Evolutionary conservation across 2,888 invertebrate species (phyloP), one percentile per base, ranked within the genome.

Genomic region (Watsonalla cultraria): DNA sequence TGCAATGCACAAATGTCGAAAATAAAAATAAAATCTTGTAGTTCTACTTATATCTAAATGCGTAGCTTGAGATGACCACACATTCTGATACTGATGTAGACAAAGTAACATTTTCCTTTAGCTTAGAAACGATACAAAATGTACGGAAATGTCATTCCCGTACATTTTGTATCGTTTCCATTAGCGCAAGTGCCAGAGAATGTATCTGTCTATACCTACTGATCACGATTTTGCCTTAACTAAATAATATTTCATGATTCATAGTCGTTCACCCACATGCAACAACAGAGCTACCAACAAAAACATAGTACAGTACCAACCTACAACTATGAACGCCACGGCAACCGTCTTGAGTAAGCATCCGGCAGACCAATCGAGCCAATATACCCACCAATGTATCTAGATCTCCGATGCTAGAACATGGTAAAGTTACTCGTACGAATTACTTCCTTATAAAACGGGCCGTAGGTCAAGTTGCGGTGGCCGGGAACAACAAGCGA

Each of bases 351-450:
- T 88, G 85, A 76, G 84, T 73, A 86, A 86, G 82, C 86, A 86
- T 89, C 89, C 89, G 87, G 87, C 74, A 68, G 65, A 55, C 80
- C 89, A 90, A 89, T 89, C 74, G 81, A 88, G 84, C 79, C 82
- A 90, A 89, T 90, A 85, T 82, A 80, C 66, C 61, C 57, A 67
- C 88, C 80, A 78, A 54, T 64, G n/a, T 68, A 73, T 52, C 53
- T 35, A 64, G 86, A 80, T 63, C 80, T 58, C 68, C 68, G 65
- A 63, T 65, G 60, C 61, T 56, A 47, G 55, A 68, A 54, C 53
- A 50, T 53, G 50, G 51, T 51, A 61, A 68, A 63, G 70, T 66
- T 59, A 47, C 37, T 33, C 56, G 55, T 58, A 52, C 66, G 51
- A 48, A n/a, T 34, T 45, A 51, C 24, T 53, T 56, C 34, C 39